Evolutionary conservation across 2,113 vertebrate species (phyloP).

Genomic region (Mastomys natalensis): DNA sequence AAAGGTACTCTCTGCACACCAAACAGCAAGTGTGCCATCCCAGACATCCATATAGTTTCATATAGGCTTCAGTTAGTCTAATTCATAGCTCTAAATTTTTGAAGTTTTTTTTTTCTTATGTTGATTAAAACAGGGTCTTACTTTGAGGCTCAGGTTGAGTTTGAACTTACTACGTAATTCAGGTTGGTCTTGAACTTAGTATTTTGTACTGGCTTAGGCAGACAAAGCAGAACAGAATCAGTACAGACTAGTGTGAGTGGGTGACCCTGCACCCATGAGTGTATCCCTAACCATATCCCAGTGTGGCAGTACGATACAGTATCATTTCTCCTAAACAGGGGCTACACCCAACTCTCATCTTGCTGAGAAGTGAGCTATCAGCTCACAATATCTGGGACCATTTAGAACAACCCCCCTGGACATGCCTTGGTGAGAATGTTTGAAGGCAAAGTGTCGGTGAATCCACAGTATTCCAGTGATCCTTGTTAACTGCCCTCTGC

Average conservation of each 20-base stretch:
- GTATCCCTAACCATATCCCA: not conserved
- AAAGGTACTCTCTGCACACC: not conserved
- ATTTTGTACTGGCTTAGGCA: slow-evolving; percentile 21
- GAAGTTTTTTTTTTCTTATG: too few species aligned
- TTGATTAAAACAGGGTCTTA: too few species aligned
- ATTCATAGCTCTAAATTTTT: too few species aligned
- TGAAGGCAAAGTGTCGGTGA: slow-evolving; percentile 65
- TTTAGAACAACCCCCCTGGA: slow-evolving; percentile 77
- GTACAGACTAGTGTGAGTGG: not conserved
- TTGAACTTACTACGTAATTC: too few species aligned
- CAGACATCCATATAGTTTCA: too few species aligned
- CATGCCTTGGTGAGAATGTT: not conserved
- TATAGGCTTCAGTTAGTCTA: too few species aligned
- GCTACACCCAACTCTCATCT: slow-evolving; percentile 56
- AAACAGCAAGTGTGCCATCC: not conserved
- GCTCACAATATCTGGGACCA: slow-evolving; percentile 77
- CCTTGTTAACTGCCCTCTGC: not conserved
- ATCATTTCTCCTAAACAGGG: slow-evolving; percentile 19
- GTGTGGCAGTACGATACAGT: not conserved
- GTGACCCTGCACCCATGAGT: not conserved
- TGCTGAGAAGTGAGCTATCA: slow-evolving; percentile 56
- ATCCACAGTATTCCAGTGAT: slow-evolving; percentile 20
- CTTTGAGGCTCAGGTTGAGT: too few species aligned
- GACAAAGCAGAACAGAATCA: not conserved
- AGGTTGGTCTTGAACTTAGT: too few species aligned